phyloP scores from a whole-genome alignment of 2,113 vertebrate species.

The Bos taurus region ARS-UCD2.0 NC_037338.1:104930501-104931000 shows the following conservation, averaged over 20 bases:
- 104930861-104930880: conserved; percentile 82
- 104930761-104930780: conserved; percentile 78
- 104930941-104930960: conserved; percentile 74
- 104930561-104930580: fast-evolving
- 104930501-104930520: background rate
- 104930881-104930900: conserved; percentile 83
- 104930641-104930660: conserved; percentile 1
- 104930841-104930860: conserved; percentile 82
- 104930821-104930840: conserved; percentile 64
- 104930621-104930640: background rate
- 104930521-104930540: background rate
- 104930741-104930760: background rate
- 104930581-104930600: fast-evolving
- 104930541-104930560: fast-evolving
- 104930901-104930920: conserved; percentile 77
- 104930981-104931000: conserved; percentile 13
- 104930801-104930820: conserved; percentile 73
- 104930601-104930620: background rate
- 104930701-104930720: conserved; percentile 63
- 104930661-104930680: background rate
- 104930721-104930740: conserved; percentile 48
- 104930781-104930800: conserved; percentile 71
- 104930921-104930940: conserved; percentile 72
- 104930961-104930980: conserved; percentile 47
- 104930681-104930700: conserved; percentile 29